Percentiles rank a stretch among this genome's conserved stretches.
Evolutionary conservation across 92 coral and sea anemone species (phyloP).

Genomic region (Epizoanthus illoricatus): DNA sequence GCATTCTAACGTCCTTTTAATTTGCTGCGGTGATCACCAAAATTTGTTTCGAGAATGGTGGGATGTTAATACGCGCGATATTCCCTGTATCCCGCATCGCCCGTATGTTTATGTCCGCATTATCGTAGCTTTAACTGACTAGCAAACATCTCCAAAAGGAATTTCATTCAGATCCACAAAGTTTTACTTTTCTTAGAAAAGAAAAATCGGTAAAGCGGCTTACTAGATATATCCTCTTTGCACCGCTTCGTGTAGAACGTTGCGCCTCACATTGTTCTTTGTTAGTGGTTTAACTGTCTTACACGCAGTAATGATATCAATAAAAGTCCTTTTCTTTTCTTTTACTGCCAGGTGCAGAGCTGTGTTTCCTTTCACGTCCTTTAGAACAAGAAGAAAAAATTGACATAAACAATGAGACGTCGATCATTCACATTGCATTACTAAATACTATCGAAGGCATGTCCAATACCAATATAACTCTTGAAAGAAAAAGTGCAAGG

Average conservation of each 20-base stretch:
- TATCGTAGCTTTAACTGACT: no score
- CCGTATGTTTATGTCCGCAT: not conserved
- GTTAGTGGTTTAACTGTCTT: constrained; percentile 16
- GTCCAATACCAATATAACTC: no score
- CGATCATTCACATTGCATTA: no score
- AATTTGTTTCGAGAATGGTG: no score
- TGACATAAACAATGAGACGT: no score
- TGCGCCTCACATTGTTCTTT: not conserved
- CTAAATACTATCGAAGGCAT: no score
- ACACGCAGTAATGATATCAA: constrained; percentile 27
- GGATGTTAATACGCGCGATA: no score
- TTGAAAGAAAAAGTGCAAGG: no score
- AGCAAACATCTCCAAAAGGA: not conserved
- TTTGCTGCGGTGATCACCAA: no score
- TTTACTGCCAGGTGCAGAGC: constrained; percentile 29
- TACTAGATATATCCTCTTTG: constrained; percentile 6
- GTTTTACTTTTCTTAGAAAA: not conserved
- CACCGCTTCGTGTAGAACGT: constrained; percentile 16
- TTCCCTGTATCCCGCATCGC: no score
- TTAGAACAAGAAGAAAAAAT: not conserved
- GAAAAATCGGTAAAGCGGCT: not conserved
- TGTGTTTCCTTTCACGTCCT: constrained; percentile 29
- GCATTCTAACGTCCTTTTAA: no score
- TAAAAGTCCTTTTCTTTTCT: constrained; percentile 9
- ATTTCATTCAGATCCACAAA: not conserved